These are phyloP conservation scores for Cyclura pinguis DNA, from an alignment of 2,797 vertebrate species.

Conservation along the genomic window DNA sequence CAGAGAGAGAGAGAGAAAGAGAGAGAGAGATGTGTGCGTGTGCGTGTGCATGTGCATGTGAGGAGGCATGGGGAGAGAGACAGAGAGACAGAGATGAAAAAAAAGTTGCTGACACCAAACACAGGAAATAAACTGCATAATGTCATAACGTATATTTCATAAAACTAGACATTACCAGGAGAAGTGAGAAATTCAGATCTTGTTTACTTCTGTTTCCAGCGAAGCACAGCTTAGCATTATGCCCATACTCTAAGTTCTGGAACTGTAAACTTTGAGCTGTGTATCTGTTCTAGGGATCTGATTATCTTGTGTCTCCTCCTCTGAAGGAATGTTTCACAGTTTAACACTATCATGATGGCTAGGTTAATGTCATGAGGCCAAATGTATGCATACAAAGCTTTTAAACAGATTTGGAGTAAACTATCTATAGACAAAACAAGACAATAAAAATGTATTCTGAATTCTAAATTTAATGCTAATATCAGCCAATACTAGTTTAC, in stretches of 20 bases:
- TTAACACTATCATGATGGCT: neutral
- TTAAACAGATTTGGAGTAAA: neutral
- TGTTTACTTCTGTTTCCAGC: neutral
- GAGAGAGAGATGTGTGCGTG: too few species aligned
- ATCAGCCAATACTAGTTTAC: neutral
- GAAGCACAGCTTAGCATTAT: neutral
- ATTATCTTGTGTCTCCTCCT: neutral
- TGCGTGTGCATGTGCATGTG: too few species aligned
- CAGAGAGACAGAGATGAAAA: too few species aligned
- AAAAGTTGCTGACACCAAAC: too few species aligned
- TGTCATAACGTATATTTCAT: neutral
- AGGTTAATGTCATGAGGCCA: neutral
- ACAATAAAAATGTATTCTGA: neutral
- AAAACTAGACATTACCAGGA: neutral
- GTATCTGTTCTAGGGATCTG: neutral
- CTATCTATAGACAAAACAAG: neutral
- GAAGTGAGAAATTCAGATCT: neutral
- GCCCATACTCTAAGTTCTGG: neutral
- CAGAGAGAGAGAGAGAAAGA: too few species aligned
- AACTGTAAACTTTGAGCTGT: neutral
- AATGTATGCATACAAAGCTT: neutral
- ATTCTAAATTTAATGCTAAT: neutral
- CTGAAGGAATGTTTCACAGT: neutral
- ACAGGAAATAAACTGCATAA: neutral
- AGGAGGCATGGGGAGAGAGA: too few species aligned